Evolutionary conservation across 1,140 invertebrate genomes (phyloP), one percentile per base, ranked within the genome.

Genomic region (Macrobrachium nipponense): DNA sequence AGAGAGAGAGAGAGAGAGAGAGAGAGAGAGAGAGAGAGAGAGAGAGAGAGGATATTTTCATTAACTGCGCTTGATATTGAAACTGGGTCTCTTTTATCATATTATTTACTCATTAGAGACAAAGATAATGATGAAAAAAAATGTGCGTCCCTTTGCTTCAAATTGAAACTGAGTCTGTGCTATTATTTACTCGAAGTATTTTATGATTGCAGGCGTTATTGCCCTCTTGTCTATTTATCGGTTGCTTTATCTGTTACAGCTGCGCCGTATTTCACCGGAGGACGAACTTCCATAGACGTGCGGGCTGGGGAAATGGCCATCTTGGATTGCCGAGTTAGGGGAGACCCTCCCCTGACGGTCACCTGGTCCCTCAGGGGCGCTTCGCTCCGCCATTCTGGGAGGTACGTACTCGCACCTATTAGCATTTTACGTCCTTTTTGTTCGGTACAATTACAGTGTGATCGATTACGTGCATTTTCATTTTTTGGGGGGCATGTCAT

Each of bases 311-410:
- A 86, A 78, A 27, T 73, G n/a, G 61, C 68, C 43, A 60, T 58
- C 8, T 23, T 80, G 77, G 84, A 86, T 58, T 86, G 84, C 51
- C 84, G 84, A 2, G 83, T 86, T 15, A 59, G 68, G n/a, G 84
- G 84, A 5, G 70, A 80, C 59, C 77, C 58, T n/a, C 84, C 84
- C 0, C 84, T 86, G 59, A 86, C 84, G 5, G 84, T 86, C 51
- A 86, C 77, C 10, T 86, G 84, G 84, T 66, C 84, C 8, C 77
- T 86, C 17, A 43, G 77, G 11, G 84, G 84, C 0, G 15, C 77
- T 27, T 86, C 84, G 20, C 83, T 86, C 11, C 78, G 80, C 66
- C 78, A 80, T 58, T 86, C 84, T 11, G 62, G 66, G n/a, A 80
- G 84, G 84, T 86, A 14, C 51, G 61, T 72, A 2, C 61, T 66